Evolutionary conservation across 2,113 vertebrate genomes (phyloP), one percentile per base, ranked within the genome.

Genomic region (Blennius ocellaris): DNA sequence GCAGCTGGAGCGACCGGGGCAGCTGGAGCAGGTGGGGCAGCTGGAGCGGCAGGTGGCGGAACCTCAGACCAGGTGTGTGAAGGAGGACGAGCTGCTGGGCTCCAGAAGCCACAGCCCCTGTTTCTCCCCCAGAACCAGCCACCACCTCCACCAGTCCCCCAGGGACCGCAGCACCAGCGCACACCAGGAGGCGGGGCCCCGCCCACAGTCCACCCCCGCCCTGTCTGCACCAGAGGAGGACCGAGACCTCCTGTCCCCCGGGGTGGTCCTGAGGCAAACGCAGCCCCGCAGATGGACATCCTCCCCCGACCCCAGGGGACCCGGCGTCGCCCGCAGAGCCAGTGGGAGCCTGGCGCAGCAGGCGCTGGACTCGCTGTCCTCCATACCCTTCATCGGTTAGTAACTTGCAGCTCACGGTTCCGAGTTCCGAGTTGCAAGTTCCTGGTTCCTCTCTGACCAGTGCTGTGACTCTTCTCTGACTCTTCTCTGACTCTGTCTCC

Each of bases 311-410:
- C 58, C 61, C 40, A 47, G 11, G 14, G 76, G 63, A 7, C 37
- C 73, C 0, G 12, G 58, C 12, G 3, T 68, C 17, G 75, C 9
- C 57, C 68, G 82, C 15, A 7, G 88, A 43, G 81, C 70, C 2
- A 93, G 92, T 43, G 90, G 90, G 66, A 93, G 92, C 1, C 85
- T 97, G 84, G 92, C 94, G 17, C 93, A 94, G 16, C 80, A 96
- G 79, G 92, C 94, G 0, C 95, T 94, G 68, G 95, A 97, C 78
- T 97, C 96, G 7, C 87, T 98, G 89, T 96, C 97, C 0, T 96
- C 96, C 43, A 98, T 99, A 69, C 97, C 97, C 14, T 99, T 96
- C 90, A 98, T 98, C 73, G 97, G 97, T 99, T 86, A 94, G 97
- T 87, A 44, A 39, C 21, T 8, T 71, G 53, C 44, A 64, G 44